A percentile compares a stretch with the other conserved stretches of the same genome.
These are phyloP conservation scores for Synergus itoensis DNA, from an alignment of 2,888 invertebrate species.

Conservation along the genomic window DNA sequence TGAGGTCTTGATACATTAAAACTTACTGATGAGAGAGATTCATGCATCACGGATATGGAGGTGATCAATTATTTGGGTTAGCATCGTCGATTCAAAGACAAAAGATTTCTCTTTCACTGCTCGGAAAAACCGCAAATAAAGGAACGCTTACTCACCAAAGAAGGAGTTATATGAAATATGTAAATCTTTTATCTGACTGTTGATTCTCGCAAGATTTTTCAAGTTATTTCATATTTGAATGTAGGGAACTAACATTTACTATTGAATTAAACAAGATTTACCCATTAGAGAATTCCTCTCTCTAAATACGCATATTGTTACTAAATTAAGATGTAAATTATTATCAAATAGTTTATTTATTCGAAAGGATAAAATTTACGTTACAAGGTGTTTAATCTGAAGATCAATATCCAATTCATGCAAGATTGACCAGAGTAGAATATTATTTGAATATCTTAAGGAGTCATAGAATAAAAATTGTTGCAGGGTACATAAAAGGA, in stretches of 20 bases:
- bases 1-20: neutral
- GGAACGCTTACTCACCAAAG: neutral
- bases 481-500: neutral
- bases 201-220: neutral
- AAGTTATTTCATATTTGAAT: neutral
- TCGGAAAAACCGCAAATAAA: conserved; percentile 36
- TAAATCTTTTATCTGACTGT: neutral
- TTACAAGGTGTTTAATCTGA: neutral
- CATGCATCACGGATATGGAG: conserved; percentile 23
- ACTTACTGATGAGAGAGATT: conserved; percentile 17
- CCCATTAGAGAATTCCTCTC: neutral
- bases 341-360: neutral
- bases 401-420: neutral
- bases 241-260: neutral
- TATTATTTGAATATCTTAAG: neutral
- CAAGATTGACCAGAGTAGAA: neutral
- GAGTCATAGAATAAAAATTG: neutral
- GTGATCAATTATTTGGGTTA: conserved; percentile 23
- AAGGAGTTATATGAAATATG: neutral
- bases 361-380: neutral
- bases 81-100: neutral
- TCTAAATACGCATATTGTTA: neutral
- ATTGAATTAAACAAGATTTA: neutral
- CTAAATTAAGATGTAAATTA: neutral
- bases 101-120: conserved; percentile 39